Evolutionary conservation across 2,113 vertebrate genomes (phyloP).

Genomic region (Percopsis transmontana): DNA sequence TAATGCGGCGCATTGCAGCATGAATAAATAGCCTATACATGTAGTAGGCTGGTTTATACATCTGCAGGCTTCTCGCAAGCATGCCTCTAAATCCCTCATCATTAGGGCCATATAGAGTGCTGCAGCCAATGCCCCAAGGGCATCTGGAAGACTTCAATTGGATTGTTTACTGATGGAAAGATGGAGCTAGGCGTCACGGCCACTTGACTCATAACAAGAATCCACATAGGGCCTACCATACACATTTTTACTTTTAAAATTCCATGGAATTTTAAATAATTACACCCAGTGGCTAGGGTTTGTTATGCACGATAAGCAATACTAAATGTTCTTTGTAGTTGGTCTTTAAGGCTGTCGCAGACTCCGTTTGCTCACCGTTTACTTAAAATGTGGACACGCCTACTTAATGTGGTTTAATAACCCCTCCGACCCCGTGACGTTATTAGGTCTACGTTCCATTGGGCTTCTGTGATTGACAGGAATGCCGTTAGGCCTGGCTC

Average conservation of each 20-base stretch:
- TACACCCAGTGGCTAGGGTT: too few species aligned
- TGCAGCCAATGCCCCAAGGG: constrained; percentile 49
- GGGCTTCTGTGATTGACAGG: too few species aligned
- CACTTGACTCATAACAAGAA: constrained; percentile 6
- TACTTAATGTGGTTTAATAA: too few species aligned
- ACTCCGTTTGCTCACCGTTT: too few species aligned
- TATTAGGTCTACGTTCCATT: too few species aligned
- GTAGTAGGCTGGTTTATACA: constrained; percentile 45
- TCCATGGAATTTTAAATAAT: background rate
- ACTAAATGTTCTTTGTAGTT: too few species aligned
- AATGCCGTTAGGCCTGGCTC: background rate
- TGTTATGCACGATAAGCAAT: too few species aligned
- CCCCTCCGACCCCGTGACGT: too few species aligned
- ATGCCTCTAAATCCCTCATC: constrained; percentile 46
- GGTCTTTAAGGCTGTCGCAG: too few species aligned
- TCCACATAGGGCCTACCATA: too few species aligned
- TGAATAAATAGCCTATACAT: constrained; percentile 26
- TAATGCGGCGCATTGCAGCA: constrained; percentile 28
- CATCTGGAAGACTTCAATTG: constrained; percentile 42
- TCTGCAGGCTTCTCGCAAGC: constrained; percentile 14
- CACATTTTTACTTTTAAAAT: too few species aligned
- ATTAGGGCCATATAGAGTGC: constrained; percentile 31
- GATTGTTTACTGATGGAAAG: constrained; percentile 53
- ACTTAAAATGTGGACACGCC: too few species aligned
- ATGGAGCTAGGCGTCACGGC: background rate